Conservation (phyloP, 2,888 invertebrate genomes). For the Phorcus lineatus region DNA sequence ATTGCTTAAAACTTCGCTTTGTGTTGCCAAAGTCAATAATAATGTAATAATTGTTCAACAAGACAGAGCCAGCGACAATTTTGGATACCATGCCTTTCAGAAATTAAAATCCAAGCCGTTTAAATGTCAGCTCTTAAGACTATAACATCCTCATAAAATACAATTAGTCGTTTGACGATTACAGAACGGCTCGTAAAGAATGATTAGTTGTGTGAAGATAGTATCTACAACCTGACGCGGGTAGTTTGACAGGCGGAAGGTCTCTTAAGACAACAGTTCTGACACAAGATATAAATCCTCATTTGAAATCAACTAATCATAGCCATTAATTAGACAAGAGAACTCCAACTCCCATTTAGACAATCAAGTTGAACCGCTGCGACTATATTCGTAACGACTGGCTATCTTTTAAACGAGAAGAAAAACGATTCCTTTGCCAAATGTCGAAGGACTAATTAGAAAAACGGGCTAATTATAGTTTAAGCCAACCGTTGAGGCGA, state of each 20-base stretch:
- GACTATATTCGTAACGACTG: neutral
- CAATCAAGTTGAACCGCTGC: neutral
- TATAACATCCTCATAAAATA: neutral
- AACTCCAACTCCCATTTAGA: neutral
- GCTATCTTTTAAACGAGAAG: neutral
- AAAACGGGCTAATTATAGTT: conserved; percentile 17
- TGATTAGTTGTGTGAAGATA: conserved; percentile 22
- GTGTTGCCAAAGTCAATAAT: too few species aligned
- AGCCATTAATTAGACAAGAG: conserved; percentile 18
- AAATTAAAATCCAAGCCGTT: too few species aligned
- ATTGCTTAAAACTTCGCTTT: too few species aligned
- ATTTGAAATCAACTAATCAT: conserved; percentile 26
- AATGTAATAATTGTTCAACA: too few species aligned
- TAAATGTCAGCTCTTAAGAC: too few species aligned
- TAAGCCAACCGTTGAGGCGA: neutral
- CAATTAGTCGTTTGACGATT: neutral
- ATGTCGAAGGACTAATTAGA: conserved; percentile 10
- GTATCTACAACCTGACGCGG: neutral
- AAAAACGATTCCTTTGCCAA: conserved; percentile 5
- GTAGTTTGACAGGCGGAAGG: neutral
- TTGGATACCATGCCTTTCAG: too few species aligned
- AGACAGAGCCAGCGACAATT: too few species aligned
- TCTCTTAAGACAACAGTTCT: neutral
- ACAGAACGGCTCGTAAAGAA: conserved; percentile 26
- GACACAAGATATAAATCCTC: conserved; percentile 33